phyloP scores from a whole-genome alignment of 2,113 vertebrate genomes.

The Ceyx cyanopectus region DNA sequence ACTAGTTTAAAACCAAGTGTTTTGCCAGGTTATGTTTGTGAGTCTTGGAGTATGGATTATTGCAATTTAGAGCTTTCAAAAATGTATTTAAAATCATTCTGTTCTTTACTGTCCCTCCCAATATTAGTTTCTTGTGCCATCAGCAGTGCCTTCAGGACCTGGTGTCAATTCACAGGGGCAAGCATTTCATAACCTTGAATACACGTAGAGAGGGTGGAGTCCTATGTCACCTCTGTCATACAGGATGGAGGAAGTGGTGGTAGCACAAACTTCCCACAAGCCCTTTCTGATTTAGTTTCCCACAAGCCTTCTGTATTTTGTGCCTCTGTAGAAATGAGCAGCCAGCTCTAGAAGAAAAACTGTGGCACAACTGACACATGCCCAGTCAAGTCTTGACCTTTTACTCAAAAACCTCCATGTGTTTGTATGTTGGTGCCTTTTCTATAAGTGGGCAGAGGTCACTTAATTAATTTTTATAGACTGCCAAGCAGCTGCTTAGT shows the following conservation, averaged over 20 bases:
- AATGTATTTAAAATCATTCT: neutral
- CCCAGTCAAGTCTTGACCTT: neutral
- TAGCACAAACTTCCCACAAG: neutral
- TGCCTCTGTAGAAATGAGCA: neutral
- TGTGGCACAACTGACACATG: neutral
- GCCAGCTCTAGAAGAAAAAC: neutral
- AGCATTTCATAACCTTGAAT: neutral
- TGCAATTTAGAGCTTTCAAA: neutral
- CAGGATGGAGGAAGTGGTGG: neutral
- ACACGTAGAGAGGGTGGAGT: neutral
- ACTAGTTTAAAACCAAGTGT: neutral
- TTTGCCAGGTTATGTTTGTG: neutral
- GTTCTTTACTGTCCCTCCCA: neutral
- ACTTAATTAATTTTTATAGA: neutral
- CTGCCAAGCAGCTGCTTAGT: neutral
- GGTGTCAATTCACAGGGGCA: neutral
- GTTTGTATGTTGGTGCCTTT: neutral
- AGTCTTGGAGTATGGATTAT: neutral
- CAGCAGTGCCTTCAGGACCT: neutral
- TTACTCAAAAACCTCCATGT: neutral
- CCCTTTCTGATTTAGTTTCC: neutral
- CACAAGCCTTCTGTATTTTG: neutral
- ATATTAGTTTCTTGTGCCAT: neutral
- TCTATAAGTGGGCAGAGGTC: neutral
- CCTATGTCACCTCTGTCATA: neutral